Evolutionary conservation across 2,888 invertebrate genomes (phyloP), one percentile per base, ranked within the genome.

Genomic region (Eremobia ochroleuca): DNA sequence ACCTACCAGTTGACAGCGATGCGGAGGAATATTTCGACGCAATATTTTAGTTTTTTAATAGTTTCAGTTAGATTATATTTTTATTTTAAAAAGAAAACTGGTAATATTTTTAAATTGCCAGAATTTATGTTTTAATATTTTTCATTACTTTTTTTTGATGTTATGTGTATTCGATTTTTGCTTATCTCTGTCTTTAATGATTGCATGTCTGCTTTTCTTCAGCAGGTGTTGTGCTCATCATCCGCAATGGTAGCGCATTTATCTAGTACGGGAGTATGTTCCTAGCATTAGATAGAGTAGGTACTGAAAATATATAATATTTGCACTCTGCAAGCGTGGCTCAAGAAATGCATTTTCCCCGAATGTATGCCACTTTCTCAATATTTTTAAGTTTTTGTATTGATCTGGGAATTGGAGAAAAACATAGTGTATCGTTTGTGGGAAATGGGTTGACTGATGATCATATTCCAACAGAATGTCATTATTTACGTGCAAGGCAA

Each of bases 311-410:
- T 28, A 34, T 46, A 25, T 34, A 52, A 43, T 62, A 72, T 43
- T 55, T 71, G 25, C 55, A 37, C 62, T 62, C 11, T 72, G 43
- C 34, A 62, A 62, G 34, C 37, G 52, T 28, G 52, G 21, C 21
- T n/a, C n/a, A 59, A 46, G 62, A 62, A 46, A 49, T 52, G 34
- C 11, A 78, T 61, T 82, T 82, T 75, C 52, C 61, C 46, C 40
- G 43, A 74, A 84, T 68, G 74, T 76, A 73, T 85, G 85, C 34
- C 62, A 73, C 76, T 83, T 81, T 85, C 85, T 62, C 65, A 59
- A 73, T 52, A 68, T 75, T 74, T 77, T 77, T 77, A 58, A 74
- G 34, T 69, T 77, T 82, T 61, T 73, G 31, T 74, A 15, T 67
- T 67, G 71, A 52, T 76, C 73, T 82, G 71, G 31, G 59, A 74